These are phyloP conservation scores for Macrosoma leucophasiata DNA, from an alignment of 2,888 invertebrate genomes.

Conservation along the genomic window DNA sequence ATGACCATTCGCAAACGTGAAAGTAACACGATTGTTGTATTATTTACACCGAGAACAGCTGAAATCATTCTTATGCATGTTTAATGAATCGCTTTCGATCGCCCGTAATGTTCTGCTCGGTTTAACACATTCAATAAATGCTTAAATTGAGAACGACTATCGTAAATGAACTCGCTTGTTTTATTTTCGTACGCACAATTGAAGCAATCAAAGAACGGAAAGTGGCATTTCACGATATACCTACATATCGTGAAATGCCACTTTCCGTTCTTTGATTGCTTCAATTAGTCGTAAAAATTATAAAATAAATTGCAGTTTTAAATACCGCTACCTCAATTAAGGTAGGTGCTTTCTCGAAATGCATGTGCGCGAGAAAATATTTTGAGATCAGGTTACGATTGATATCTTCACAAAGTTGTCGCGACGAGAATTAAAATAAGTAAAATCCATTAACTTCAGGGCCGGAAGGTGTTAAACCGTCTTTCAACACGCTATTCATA, in stretches of 20 bases:
- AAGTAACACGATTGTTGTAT: conserved; percentile 61
- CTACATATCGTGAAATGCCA: too few species aligned
- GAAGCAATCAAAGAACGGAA: conserved; percentile 39
- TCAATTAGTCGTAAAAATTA: conserved; percentile 33
- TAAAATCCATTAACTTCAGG: too few species aligned
- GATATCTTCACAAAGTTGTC: conserved; percentile 14
- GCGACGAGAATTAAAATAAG: too few species aligned
- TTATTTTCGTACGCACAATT: conserved; percentile 25
- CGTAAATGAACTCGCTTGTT: conserved; percentile 14
- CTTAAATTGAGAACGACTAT: conserved; percentile 37
- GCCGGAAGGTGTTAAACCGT: too few species aligned
- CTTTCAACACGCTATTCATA: too few species aligned
- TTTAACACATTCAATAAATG: conserved; percentile 35
- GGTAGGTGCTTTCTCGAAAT: conserved; percentile 42
- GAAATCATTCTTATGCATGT: conserved; percentile 47
- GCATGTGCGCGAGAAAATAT: conserved; percentile 27
- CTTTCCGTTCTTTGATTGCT: too few species aligned
- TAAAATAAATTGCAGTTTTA: conserved; percentile 40
- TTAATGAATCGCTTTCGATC: conserved; percentile 48
- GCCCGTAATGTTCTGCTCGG: conserved; percentile 38
- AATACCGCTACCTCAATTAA: conserved; percentile 43
- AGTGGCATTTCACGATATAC: conserved; percentile 24
- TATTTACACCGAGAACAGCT: conserved; percentile 34
- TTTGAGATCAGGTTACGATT: conserved; percentile 10
- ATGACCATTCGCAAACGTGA: conserved; percentile 64